Evolutionary conservation across 2,888 invertebrate species (phyloP).

Genomic region (Drosophila longiperda): DNA sequence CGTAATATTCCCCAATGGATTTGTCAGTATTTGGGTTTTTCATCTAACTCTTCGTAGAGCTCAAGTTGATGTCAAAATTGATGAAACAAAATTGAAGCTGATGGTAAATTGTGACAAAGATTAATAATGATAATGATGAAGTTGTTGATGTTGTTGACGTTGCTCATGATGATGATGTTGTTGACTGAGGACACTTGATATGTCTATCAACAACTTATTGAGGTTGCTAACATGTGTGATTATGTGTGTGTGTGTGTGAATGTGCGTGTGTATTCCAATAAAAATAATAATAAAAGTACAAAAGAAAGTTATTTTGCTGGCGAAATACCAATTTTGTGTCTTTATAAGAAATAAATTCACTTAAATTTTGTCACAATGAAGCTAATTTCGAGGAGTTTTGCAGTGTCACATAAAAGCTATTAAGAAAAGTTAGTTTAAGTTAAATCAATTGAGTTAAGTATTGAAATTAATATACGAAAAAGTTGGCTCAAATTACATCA

Average conservation of each 20-base stretch:
- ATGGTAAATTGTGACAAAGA: constrained; percentile 41
- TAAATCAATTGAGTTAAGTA: background rate
- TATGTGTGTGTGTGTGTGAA: background rate
- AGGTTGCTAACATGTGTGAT: constrained; percentile 8
- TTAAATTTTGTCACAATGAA: constrained; percentile 61
- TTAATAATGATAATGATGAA: constrained; percentile 26
- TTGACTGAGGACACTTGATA: constrained; percentile 67
- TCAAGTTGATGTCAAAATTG: constrained; percentile 31
- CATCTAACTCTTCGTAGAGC: background rate
- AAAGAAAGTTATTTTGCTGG: constrained; percentile 64
- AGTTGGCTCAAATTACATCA: background rate
- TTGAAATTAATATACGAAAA: background rate
- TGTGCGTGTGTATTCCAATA: constrained; percentile 13
- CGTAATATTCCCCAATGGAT: constrained; percentile 10
- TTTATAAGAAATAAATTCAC: constrained; percentile 23
- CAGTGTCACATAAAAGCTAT: background rate
- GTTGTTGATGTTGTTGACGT: constrained; percentile 16
- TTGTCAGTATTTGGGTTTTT: constrained; percentile 31
- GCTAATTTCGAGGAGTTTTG: constrained; percentile 26
- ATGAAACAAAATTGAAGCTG: constrained; percentile 42
- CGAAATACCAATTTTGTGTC: constrained; percentile 41
- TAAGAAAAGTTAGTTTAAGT: background rate
- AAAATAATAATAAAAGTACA: constrained; percentile 49
- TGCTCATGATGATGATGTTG: constrained; percentile 25
- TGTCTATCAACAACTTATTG: constrained; percentile 61